These are phyloP conservation scores for Coregonus sp. DNA, from an alignment of 2,797 vertebrate species.

Conservation along the genomic window DNA sequence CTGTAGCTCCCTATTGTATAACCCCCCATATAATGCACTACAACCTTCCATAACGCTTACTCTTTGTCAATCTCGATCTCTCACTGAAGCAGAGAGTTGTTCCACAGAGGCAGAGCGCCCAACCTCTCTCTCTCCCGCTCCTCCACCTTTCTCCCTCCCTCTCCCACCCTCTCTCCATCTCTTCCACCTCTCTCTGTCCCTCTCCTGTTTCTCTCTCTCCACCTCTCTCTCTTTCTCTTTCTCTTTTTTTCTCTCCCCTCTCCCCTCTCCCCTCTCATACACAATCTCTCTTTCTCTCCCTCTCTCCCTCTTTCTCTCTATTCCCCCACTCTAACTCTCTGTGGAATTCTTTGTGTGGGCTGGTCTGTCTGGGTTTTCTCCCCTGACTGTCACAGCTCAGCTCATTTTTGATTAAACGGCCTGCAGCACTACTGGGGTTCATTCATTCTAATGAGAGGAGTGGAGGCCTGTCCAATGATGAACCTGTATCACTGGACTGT, in stretches of 20 bases:
- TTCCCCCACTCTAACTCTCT: conserved; percentile 25
- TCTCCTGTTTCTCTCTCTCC: neutral
- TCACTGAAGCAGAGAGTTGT: conserved; percentile 35
- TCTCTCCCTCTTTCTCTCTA: conserved; percentile 26
- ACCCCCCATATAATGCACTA: neutral
- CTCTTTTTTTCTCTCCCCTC: neutral
- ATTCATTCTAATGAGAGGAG: conserved; percentile 51
- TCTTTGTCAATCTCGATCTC: conserved; percentile 43
- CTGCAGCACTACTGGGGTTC: conserved; percentile 54
- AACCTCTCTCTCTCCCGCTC: conserved; percentile 24
- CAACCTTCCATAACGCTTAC: conserved; percentile 42
- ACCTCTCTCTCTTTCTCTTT: neutral
- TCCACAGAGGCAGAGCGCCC: conserved; percentile 22
- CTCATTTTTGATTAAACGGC: conserved; percentile 69
- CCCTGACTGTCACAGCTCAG: conserved; percentile 70
- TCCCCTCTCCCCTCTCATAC: neutral
- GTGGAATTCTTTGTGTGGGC: conserved; percentile 49
- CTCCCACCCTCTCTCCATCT: conserved; percentile 8
- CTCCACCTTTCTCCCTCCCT: conserved; percentile 38
- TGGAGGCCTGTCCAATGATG: conserved; percentile 49
- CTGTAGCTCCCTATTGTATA: neutral
- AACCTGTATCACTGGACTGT: conserved; percentile 36
- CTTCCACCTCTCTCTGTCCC: neutral
- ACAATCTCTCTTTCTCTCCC: neutral
- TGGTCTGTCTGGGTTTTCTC: conserved; percentile 51